Percentiles rank a stretch among this genome's conserved stretches.
Evolutionary conservation across 2,888 invertebrate genomes (phyloP).

Genomic region (Lottia scabra): DNA sequence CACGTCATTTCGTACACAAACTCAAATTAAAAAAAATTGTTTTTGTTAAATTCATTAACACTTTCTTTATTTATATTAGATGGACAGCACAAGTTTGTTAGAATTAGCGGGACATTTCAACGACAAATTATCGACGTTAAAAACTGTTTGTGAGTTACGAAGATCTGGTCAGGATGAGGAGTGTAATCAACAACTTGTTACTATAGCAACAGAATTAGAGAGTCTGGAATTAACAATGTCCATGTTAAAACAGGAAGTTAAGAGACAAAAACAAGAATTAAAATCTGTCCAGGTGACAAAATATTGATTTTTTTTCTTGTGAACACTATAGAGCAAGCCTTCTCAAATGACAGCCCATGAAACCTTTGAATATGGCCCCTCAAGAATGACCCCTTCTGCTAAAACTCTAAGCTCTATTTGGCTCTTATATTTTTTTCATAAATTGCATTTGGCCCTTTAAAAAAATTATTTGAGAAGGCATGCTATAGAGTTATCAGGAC

Average conservation of each 20-base stretch:
- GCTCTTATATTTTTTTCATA: too few relatives aligned
- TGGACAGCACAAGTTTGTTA: constrained; percentile 28
- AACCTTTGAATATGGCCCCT: too few relatives aligned
- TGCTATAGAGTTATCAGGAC: too few relatives aligned
- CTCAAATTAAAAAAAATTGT: too few relatives aligned
- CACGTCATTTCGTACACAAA: too few relatives aligned
- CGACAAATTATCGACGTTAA: constrained; percentile 29
- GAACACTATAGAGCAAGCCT: too few relatives aligned
- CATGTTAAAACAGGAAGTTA: constrained; percentile 15
- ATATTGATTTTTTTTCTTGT: neutral
- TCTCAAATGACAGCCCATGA: too few relatives aligned
- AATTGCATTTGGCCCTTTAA: too few relatives aligned
- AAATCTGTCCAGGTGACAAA: constrained; percentile 7
- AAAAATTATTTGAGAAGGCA: too few relatives aligned
- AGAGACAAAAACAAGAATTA: neutral
- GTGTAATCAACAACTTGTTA: constrained; percentile 5
- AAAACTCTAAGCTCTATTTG: too few relatives aligned
- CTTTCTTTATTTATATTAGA: constrained; percentile 2
- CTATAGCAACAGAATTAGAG: constrained; percentile 16
- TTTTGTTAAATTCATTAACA: too few relatives aligned
- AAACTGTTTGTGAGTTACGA: constrained; percentile 31
- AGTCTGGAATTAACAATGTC: constrained; percentile 11
- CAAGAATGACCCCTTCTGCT: too few relatives aligned
- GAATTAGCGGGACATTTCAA: constrained; percentile 35
- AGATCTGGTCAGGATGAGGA: constrained; percentile 26